Conservation (phyloP, 53 echinoderm and acorn worm genomes). For the Echinometra lucunter region DNA sequence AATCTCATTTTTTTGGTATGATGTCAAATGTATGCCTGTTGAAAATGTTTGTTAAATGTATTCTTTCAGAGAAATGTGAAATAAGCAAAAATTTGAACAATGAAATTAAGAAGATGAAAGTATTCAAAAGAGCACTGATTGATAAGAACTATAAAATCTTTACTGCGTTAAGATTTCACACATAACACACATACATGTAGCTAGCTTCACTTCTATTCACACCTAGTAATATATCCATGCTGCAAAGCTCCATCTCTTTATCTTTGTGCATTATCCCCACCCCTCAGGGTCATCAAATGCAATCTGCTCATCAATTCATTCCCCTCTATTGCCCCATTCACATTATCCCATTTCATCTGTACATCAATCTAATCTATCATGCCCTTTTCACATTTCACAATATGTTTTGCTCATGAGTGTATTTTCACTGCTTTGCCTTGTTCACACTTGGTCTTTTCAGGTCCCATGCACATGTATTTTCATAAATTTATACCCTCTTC, state of each 20-base stretch:
- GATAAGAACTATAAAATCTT: no score
- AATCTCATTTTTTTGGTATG: no score
- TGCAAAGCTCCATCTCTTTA: background rate
- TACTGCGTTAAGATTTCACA: background rate
- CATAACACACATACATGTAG: background rate
- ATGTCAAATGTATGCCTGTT: no score
- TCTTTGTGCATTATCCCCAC: slow-evolving; percentile 46
- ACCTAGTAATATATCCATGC: slow-evolving; percentile 22
- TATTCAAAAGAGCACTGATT: no score
- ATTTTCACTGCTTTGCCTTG: background rate
- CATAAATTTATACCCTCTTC: background rate
- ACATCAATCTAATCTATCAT: background rate
- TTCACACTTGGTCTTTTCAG: background rate
- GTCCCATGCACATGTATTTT: no score
- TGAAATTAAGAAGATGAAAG: no score
- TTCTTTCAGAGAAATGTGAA: no score
- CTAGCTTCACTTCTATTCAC: slow-evolving; percentile 17
- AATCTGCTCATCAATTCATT: slow-evolving; percentile 65
- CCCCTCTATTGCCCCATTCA: background rate
- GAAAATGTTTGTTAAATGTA: no score
- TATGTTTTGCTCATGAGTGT: background rate
- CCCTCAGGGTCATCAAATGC: slow-evolving; percentile 37
- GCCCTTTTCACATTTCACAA: background rate
- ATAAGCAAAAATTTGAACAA: no score
- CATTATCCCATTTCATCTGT: background rate